A percentile compares a stretch with the other conserved stretches of the same genome.
These are phyloP conservation scores for Cosmia pyralina DNA, from an alignment of 2,888 invertebrate genomes.

Conservation along the genomic window DNA sequence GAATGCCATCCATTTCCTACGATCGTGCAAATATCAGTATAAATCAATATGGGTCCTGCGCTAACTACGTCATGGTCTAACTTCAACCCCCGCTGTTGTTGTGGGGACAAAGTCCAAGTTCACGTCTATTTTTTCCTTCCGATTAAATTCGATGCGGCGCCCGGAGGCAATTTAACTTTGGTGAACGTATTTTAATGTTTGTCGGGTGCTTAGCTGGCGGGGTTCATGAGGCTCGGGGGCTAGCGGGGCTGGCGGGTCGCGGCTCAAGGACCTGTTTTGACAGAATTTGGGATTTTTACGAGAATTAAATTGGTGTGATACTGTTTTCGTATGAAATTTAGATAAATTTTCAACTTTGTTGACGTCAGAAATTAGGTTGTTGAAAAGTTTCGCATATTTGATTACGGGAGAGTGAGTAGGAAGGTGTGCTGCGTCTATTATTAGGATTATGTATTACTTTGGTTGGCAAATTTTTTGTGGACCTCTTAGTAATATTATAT, in stretches of 20 bases:
- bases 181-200: conserved; percentile 63
- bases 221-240: background rate
- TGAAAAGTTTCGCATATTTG: conserved; percentile 24
- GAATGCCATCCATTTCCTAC: conserved; percentile 26
- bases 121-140: conserved; percentile 56
- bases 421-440: background rate
- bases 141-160: conserved; percentile 58
- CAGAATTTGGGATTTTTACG: conserved; percentile 46
- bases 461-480: background rate
- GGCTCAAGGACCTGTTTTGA: conserved; percentile 15
- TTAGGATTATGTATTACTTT: background rate
- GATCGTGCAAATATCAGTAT: conserved; percentile 40
- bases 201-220: conserved; percentile 19
- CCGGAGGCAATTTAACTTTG: conserved; percentile 64
- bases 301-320: conserved; percentile 36
- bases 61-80: conserved; percentile 56
- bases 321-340: conserved; percentile 54
- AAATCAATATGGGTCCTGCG: conserved; percentile 47
- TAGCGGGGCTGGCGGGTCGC: background rate
- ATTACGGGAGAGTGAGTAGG: conserved; percentile 3
- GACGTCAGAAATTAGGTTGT: conserved; percentile 8
- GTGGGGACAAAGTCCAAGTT: conserved; percentile 38
- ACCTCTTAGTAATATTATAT: background rate
- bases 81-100: conserved; percentile 33
- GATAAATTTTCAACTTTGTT: conserved; percentile 39